These are phyloP conservation scores for Agapostemon virescens DNA, from an alignment of 2,888 invertebrate species.

Conservation along the genomic window DNA sequence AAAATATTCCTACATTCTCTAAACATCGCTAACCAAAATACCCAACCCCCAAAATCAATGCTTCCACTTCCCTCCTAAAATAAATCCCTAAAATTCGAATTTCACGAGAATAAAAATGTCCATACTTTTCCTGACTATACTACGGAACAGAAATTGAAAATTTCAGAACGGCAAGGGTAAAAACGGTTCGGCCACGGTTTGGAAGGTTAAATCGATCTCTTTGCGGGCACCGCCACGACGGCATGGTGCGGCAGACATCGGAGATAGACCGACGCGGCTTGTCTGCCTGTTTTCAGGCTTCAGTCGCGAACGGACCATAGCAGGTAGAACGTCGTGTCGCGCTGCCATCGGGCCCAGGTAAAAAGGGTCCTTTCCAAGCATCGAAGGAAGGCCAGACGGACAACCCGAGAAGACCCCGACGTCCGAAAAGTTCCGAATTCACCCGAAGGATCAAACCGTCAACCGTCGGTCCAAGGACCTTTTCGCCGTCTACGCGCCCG, in stretches of 20 bases:
- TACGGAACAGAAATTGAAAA: background rate
- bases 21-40: too few relatives aligned
- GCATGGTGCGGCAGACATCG: conserved; percentile 25
- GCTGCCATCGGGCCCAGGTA: conserved; percentile 34
- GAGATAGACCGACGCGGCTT: conserved; percentile 31
- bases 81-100: too few relatives aligned
- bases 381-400: background rate
- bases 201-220: conserved; percentile 32
- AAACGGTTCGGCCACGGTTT: background rate
- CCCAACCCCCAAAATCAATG: too few relatives aligned
- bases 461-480: background rate
- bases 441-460: too few relatives aligned
- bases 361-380: conserved; percentile 3
- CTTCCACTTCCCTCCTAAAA: too few relatives aligned
- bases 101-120: background rate
- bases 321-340: conserved; percentile 49
- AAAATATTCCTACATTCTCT: too few relatives aligned
- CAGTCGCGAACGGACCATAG: conserved; percentile 68
- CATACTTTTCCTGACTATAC: background rate
- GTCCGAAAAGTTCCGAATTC: too few relatives aligned
- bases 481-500: background rate
- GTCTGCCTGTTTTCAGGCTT: conserved; percentile 28
- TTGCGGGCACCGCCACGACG: conserved; percentile 17
- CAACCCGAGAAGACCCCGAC: background rate
- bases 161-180: background rate